Percentiles rank a stretch among this genome's conserved stretches.
Evolutionary conservation across 2,797 vertebrate genomes (phyloP).

Genomic region (Pseudochirops corinnae): DNA sequence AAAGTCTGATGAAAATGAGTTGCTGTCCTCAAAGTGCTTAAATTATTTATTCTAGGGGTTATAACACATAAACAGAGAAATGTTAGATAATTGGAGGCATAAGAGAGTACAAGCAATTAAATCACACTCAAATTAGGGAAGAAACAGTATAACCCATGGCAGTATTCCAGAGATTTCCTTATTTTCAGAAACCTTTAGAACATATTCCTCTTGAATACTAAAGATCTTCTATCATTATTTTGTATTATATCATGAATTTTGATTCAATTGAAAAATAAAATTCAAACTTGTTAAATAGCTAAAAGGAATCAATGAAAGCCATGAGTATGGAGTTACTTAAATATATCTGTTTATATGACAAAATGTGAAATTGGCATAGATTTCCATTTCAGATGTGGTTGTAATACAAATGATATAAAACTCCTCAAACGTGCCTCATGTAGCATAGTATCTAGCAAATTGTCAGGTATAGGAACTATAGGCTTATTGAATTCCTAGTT

Average conservation of each 20-base stretch:
- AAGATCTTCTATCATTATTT: background rate
- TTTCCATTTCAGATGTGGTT: background rate
- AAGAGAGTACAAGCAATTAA: background rate
- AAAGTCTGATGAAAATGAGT: background rate
- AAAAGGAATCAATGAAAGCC: background rate
- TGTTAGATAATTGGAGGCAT: background rate
- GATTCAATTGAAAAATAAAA: background rate
- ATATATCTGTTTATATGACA: background rate
- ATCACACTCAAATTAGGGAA: background rate
- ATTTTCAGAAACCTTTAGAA: background rate
- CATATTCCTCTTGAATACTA: background rate
- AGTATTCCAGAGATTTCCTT: background rate
- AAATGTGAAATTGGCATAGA: background rate
- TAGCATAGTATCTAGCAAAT: background rate
- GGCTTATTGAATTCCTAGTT: background rate
- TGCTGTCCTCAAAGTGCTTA: background rate
- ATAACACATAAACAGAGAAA: background rate
- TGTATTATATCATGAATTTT: background rate
- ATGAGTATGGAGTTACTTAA: background rate
- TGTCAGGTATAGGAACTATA: background rate
- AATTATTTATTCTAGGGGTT: background rate
- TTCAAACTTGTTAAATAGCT: background rate
- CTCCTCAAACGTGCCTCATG: background rate
- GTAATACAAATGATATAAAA: background rate
- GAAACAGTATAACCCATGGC: background rate